A percentile compares a stretch with the other conserved stretches of the same genome.
These are phyloP conservation scores for Tolypeutes matacus DNA, from an alignment of 2,797 vertebrate genomes.

Conservation along the genomic window DNA sequence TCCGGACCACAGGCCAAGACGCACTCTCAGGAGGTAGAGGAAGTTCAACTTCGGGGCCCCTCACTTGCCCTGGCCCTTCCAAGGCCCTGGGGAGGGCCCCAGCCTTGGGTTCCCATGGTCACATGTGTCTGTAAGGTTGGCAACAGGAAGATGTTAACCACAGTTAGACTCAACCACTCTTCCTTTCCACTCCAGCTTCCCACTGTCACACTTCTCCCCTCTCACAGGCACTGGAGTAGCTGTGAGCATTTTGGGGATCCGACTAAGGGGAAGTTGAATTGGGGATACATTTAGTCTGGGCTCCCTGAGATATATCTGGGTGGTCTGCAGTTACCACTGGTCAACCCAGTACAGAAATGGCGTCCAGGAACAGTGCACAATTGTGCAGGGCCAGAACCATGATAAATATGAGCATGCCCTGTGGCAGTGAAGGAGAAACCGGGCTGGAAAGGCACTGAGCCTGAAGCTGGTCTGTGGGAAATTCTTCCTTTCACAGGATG, in stretches of 20 bases:
- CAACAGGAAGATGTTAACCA: constrained; percentile 20
- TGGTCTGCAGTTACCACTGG: not conserved
- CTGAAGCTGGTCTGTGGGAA: not conserved
- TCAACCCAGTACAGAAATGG: not conserved
- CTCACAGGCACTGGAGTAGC: not conserved
- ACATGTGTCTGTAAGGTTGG: constrained; percentile 62
- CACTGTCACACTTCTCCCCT: not conserved
- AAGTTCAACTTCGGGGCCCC: not conserved
- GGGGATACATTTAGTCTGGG: not conserved
- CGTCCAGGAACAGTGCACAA: not conserved
- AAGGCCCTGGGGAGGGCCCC: constrained; percentile 62
- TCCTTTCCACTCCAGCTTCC: not conserved
- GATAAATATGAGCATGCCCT: not conserved
- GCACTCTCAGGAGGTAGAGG: not conserved
- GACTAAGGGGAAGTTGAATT: not conserved
- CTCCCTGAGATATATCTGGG: no score
- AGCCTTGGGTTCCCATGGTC: constrained; percentile 56
- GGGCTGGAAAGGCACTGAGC: not conserved
- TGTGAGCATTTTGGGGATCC: not conserved
- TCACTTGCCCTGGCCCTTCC: not conserved
- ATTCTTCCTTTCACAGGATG: not conserved
- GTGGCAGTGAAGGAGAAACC: not conserved
- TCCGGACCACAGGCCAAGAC: not conserved
- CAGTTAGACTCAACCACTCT: not conserved
- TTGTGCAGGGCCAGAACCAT: not conserved